phyloP scores from a whole-genome alignment of 2,888 invertebrate genomes.

The Drosophila histrio region DNA sequence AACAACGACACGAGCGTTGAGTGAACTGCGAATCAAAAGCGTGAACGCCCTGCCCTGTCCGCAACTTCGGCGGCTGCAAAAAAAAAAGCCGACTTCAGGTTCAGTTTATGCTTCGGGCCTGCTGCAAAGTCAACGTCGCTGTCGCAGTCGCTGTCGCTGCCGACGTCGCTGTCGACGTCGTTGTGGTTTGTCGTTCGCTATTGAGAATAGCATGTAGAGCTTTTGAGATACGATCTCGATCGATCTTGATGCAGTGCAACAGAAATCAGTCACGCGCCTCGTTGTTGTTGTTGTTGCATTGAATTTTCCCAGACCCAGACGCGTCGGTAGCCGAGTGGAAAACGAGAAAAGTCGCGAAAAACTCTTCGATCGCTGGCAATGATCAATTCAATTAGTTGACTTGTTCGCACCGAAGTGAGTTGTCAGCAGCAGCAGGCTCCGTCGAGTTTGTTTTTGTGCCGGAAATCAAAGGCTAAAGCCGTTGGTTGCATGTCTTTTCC shows the following conservation, averaged over 20 bases:
- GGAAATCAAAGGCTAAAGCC: constrained; percentile 26
- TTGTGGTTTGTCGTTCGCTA: not conserved
- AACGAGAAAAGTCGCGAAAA: constrained; percentile 31
- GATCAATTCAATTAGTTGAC: constrained; percentile 61
- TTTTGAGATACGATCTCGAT: constrained; percentile 40
- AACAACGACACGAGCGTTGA: constrained; percentile 29
- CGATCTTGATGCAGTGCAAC: constrained; percentile 41
- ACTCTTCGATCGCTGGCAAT: constrained; percentile 20
- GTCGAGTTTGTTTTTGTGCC: constrained; percentile 13
- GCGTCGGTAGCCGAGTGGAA: constrained; percentile 6
- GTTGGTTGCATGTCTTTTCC: constrained; percentile 14
- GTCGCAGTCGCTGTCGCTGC: not conserved
- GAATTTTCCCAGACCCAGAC: constrained; percentile 24
- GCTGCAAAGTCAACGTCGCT: not conserved
- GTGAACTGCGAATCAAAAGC: constrained; percentile 59
- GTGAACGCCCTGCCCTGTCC: constrained; percentile 64
- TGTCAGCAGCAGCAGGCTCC: constrained; percentile 23
- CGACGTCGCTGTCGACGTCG: not conserved
- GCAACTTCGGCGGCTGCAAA: constrained; percentile 19
- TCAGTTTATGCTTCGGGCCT: constrained; percentile 17
- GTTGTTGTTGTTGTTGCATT: constrained; percentile 3
- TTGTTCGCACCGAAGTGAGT: constrained; percentile 35
- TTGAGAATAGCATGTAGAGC: constrained; percentile 39
- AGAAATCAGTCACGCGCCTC: constrained; percentile 65
- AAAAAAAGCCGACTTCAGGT: constrained; percentile 16